A percentile compares a stretch with the other conserved stretches of the same genome.
Evolutionary conservation across 2,113 vertebrate species (phyloP).

Genomic region (Lagenorhynchus albirostris): DNA sequence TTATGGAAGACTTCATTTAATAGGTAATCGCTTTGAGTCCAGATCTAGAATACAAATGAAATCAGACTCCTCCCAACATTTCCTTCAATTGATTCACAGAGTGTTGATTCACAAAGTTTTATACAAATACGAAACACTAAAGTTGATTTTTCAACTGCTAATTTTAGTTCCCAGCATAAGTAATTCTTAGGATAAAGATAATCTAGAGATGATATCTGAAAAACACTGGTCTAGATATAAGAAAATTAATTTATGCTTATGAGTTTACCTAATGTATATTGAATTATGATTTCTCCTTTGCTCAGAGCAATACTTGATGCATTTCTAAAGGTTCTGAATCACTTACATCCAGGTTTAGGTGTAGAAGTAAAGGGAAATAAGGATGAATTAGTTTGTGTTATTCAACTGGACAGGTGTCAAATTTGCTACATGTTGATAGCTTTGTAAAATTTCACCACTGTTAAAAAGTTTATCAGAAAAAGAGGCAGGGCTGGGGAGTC

Average conservation of each 20-base stretch:
- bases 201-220: neutral
- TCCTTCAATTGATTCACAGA: neutral
- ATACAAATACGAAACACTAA: neutral
- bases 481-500: neutral
- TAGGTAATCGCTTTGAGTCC: neutral
- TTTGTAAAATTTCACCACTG: neutral
- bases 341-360: neutral
- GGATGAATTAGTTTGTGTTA: neutral
- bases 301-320: neutral
- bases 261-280: neutral
- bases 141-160: neutral
- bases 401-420: neutral
- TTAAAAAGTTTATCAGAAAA: neutral
- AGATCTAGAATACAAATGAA: neutral
- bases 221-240: neutral
- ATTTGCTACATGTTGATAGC: neutral
- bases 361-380: neutral
- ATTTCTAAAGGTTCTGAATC: neutral
- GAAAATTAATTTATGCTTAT: neutral
- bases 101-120: neutral
- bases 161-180: neutral
- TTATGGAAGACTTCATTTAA: neutral
- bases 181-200: neutral
- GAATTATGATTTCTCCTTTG: neutral
- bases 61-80: neutral